Percentiles rank a stretch among this genome's conserved stretches.
Conservation (phyloP, 2,888 invertebrate genomes). For the Ephialtes manifestator region DNA sequence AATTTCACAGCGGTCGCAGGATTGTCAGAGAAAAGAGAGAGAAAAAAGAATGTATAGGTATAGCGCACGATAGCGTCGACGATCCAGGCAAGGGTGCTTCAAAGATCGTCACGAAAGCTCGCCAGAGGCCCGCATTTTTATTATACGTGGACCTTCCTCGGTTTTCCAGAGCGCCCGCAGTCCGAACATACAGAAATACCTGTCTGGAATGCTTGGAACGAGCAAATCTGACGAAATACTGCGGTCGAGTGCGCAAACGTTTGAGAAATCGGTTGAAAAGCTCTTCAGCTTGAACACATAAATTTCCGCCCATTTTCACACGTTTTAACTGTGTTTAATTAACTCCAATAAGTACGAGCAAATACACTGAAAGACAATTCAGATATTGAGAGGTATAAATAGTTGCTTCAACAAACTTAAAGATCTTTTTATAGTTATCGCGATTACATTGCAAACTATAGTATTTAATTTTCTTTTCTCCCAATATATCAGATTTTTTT, state of each 20-base stretch:
- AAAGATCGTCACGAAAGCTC: not conserved
- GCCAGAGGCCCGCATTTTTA: not conserved
- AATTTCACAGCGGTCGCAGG: not conserved
- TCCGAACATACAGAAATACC: not conserved
- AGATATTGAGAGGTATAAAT: too few relatives aligned
- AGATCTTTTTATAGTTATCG: too few relatives aligned
- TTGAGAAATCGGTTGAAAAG: not conserved
- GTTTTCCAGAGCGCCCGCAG: not conserved
- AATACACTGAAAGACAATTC: too few relatives aligned
- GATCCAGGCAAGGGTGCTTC: not conserved
- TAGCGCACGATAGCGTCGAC: not conserved
- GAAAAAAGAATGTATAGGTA: not conserved
- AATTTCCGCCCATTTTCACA: not conserved
- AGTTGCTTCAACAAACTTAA: too few relatives aligned
- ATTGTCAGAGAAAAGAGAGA: not conserved
- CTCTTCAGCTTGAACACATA: not conserved
- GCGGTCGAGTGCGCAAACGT: not conserved
- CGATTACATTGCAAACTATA: too few relatives aligned
- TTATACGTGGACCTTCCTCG: not conserved
- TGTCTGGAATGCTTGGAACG: not conserved
- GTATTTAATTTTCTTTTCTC: too few relatives aligned
- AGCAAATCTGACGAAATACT: not conserved
- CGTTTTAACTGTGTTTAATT: too few relatives aligned
- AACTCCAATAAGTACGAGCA: too few relatives aligned
- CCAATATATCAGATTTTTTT: too few relatives aligned